A percentile compares a stretch with the other conserved stretches of the same genome.
phyloP scores from a whole-genome alignment of 2,113 vertebrate genomes.

The Neopipo cinnamomea region DNA sequence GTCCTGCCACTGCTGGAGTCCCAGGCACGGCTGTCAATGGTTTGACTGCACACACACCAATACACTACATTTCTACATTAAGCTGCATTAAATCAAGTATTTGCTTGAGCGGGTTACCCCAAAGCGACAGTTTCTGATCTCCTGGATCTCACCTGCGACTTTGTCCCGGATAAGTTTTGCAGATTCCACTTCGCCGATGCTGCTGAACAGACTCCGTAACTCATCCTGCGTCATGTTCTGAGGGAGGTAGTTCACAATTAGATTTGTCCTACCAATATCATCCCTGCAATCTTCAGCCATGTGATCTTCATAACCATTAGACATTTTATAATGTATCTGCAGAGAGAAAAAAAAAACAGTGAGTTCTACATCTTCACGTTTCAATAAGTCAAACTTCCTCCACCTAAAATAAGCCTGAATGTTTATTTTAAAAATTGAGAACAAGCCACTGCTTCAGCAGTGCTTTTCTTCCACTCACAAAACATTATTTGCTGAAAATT shows the following conservation, averaged over 20 bases:
- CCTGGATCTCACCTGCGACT: constrained; percentile 86
- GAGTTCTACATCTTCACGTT: neutral
- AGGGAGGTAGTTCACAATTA: constrained; percentile 98
- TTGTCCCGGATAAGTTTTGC: constrained; percentile 98
- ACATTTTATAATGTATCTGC: constrained; percentile 91
- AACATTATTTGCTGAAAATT: neutral
- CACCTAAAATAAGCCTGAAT: neutral
- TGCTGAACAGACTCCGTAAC: constrained; percentile 94
- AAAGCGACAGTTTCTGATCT: neutral
- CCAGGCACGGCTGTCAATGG: neutral
- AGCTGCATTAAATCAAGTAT: neutral
- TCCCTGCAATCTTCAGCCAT: constrained; percentile 96
- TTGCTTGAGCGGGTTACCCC: neutral
- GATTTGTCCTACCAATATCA: constrained; percentile 89
- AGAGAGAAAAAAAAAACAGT: constrained; percentile 18
- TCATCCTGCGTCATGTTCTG: constrained; percentile 99
- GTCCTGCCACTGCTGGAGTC: neutral
- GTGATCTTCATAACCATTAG: constrained; percentile 99
- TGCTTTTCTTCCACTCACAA: neutral
- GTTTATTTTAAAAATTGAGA: neutral
- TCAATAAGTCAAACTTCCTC: neutral
- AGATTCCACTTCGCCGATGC: constrained; percentile 95
- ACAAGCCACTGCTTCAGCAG: neutral
- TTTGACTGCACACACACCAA: neutral
- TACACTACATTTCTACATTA: neutral